Conservation (phyloP, 2,797 vertebrate genomes). For the Ctenopoma kingsleyae region DNA sequence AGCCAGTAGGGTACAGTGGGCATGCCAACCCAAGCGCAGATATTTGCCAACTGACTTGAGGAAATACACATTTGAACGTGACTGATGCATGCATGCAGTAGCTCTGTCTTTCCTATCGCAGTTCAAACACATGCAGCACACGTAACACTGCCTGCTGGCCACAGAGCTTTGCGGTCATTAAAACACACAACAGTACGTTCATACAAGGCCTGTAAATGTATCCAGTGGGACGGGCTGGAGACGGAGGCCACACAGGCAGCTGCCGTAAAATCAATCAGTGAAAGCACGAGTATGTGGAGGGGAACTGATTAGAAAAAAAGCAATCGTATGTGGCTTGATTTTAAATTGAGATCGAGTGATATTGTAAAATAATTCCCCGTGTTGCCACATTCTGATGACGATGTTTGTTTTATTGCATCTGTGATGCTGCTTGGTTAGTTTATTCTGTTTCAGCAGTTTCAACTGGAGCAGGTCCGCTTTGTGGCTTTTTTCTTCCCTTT, state of each 20-base stretch:
- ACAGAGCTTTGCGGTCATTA: slow-evolving; percentile 57
- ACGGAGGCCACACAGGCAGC: slow-evolving; percentile 41
- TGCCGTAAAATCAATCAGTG: slow-evolving; percentile 47
- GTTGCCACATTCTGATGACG: not conserved
- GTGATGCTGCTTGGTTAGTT: not conserved
- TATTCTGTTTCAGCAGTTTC: slow-evolving; percentile 32
- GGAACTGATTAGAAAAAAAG: slow-evolving; percentile 31
- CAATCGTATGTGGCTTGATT: slow-evolving; percentile 17
- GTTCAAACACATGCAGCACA: slow-evolving; percentile 30
- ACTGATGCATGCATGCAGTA: slow-evolving; percentile 45
- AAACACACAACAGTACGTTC: slow-evolving; percentile 54
- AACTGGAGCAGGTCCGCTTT: slow-evolving; percentile 32
- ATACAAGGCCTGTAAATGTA: slow-evolving; percentile 50
- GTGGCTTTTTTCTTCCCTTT: slow-evolving; percentile 19
- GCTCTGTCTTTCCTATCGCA: slow-evolving; percentile 22
- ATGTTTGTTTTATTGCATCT: slow-evolving; percentile 9
- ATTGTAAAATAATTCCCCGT: not conserved
- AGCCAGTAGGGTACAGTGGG: slow-evolving; percentile 84
- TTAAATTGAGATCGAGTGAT: not conserved
- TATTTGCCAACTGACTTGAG: slow-evolving; percentile 79
- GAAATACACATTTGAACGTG: slow-evolving; percentile 74
- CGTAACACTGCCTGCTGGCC: slow-evolving; percentile 46
- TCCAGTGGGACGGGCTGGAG: slow-evolving; percentile 49
- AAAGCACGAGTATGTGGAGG: slow-evolving; percentile 16
- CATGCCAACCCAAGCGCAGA: slow-evolving; percentile 80